These are phyloP conservation scores for Lanius ludovicianus DNA, from an alignment of 2,113 vertebrate species.

Conservation along the genomic window DNA sequence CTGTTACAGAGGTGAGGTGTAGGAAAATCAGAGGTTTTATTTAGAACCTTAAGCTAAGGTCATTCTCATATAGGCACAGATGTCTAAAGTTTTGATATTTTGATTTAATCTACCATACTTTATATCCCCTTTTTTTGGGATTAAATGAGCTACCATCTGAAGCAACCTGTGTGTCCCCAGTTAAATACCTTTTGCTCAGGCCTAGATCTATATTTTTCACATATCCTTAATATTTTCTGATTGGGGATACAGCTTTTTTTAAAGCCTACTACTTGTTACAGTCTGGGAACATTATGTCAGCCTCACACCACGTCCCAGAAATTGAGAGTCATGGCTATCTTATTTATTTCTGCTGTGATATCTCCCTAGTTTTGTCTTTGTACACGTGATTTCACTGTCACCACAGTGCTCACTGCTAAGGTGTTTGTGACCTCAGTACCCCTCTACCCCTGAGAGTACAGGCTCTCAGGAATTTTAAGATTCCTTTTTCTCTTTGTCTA, in stretches of 20 bases:
- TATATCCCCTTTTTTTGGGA: background rate
- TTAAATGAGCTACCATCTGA: background rate
- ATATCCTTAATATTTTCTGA: background rate
- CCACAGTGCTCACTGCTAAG: background rate
- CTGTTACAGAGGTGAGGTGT: background rate
- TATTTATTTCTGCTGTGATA: background rate
- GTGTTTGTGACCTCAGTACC: background rate
- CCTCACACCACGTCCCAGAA: background rate
- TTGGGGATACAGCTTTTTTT: rapidly evolving
- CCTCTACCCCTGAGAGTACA: background rate
- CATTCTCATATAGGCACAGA: background rate
- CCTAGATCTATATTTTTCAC: background rate
- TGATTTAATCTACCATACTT: background rate
- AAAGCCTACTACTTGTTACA: background rate
- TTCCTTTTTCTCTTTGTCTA: background rate
- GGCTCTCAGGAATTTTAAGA: background rate
- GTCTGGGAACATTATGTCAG: background rate
- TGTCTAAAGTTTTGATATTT: background rate
- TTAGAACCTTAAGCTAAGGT: background rate
- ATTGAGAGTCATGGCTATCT: background rate
- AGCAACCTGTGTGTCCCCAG: rapidly evolving
- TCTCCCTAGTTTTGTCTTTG: background rate
- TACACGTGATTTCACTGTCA: rapidly evolving
- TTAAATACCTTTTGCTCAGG: background rate
- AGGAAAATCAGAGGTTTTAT: background rate